A percentile compares a stretch with the other conserved stretches of the same genome.
Conservation (phyloP, 2,113 vertebrate species). For the Aldabrachelys gigantea region DNA sequence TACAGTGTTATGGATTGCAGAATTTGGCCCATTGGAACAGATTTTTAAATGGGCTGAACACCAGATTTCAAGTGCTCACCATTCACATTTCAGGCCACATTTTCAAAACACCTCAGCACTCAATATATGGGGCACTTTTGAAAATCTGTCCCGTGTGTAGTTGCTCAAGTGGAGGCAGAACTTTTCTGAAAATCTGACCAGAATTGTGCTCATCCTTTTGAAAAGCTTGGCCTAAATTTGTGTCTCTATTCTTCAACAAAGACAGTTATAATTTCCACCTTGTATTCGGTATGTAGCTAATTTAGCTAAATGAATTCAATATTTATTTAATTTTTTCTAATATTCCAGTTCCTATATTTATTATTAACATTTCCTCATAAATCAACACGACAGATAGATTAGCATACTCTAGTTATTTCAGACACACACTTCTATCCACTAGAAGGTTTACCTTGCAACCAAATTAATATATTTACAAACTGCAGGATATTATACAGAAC, state of each 20-base stretch:
- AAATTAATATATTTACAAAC: not conserved
- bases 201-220: not conserved
- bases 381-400: not conserved
- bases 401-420: not conserved
- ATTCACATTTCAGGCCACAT: not conserved
- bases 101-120: not conserved
- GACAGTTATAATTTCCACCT: not conserved
- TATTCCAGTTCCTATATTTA: not conserved
- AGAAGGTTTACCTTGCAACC: conserved; percentile 67
- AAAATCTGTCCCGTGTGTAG: not conserved
- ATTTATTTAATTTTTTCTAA: not conserved
- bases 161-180: not conserved
- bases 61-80: not conserved
- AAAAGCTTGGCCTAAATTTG: not conserved
- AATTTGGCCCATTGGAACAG: not conserved
- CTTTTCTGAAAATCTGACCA: not conserved
- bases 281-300: not conserved
- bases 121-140: not conserved
- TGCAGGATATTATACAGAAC: not conserved
- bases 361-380: not conserved
- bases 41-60: fast-evolving
- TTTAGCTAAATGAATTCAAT: not conserved
- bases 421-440: conserved; percentile 44
- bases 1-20: not conserved
- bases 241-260: not conserved